Evolutionary conservation across 2,888 invertebrate genomes (phyloP).

Genomic region (Mythimna vitellina): DNA sequence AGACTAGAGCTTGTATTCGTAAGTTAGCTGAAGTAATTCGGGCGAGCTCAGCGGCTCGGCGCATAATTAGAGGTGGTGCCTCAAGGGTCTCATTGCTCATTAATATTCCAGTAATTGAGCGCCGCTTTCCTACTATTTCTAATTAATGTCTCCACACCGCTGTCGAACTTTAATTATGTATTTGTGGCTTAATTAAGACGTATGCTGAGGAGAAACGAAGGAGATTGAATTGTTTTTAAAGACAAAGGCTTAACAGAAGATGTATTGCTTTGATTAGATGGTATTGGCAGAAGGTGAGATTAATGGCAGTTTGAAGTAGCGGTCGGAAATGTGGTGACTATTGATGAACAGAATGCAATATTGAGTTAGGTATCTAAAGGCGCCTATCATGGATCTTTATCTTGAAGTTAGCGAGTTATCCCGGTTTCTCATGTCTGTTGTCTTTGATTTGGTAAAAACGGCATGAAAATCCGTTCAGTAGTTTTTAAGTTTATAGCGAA

Average conservation of each 20-base stretch:
- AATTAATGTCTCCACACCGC: constrained; percentile 59
- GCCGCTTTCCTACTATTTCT: constrained; percentile 57
- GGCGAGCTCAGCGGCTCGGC: constrained; percentile 36
- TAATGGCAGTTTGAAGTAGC: neutral
- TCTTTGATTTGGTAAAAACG: too few species aligned
- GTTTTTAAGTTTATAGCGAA: too few species aligned
- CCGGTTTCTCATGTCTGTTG: too few species aligned
- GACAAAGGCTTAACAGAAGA: constrained; percentile 22
- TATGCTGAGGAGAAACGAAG: constrained; percentile 26
- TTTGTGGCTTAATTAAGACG: constrained; percentile 57
- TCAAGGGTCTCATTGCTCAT: constrained; percentile 66
- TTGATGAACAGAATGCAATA: neutral
- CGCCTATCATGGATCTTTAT: too few species aligned
- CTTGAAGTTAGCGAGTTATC: too few species aligned
- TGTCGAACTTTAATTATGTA: constrained; percentile 59
- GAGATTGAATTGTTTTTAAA: constrained; percentile 40
- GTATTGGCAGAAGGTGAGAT: neutral
- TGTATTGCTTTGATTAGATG: constrained; percentile 27
- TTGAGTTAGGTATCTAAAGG: too few species aligned
- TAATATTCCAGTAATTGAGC: constrained; percentile 66
- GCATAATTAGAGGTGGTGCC: constrained; percentile 62
- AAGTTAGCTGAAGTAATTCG: constrained; percentile 62
- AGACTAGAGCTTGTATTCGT: constrained; percentile 28
- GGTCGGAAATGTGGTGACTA: neutral
- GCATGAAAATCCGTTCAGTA: too few species aligned